Evolutionary conservation across 2,888 invertebrate species (phyloP).

Genomic region (Epistrophella euchroma): DNA sequence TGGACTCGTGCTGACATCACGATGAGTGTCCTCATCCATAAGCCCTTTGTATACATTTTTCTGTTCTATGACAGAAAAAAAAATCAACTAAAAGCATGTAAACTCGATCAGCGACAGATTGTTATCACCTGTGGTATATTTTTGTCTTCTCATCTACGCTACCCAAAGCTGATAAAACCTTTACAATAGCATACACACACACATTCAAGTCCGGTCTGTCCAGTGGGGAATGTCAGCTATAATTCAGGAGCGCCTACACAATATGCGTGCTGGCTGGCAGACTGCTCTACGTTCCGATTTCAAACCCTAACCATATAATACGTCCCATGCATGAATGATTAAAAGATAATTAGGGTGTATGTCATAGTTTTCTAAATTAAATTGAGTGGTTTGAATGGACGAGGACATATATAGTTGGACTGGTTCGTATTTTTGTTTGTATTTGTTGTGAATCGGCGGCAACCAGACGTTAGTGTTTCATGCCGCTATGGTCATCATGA

Average conservation of each 20-base stretch:
- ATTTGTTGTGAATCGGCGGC: conserved; percentile 38
- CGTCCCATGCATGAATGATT: conserved; percentile 71
- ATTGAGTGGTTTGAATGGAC: conserved; percentile 70
- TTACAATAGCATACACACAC: conserved; percentile 39
- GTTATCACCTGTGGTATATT: conserved; percentile 66
- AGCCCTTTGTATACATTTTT: conserved; percentile 7
- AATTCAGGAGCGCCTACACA: conserved; percentile 41
- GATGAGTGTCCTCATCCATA: conserved; percentile 45
- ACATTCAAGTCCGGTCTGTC: conserved; percentile 2
- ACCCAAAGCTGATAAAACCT: conserved; percentile 48
- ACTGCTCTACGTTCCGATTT: conserved; percentile 16
- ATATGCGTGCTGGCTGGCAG: conserved; percentile 16
- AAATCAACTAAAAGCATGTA: conserved; percentile 70
- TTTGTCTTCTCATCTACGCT: conserved; percentile 37
- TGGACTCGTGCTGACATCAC: conserved; percentile 44
- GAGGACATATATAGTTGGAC: conserved; percentile 27
- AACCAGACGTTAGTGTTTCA: conserved; percentile 59
- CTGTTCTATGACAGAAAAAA: background rate
- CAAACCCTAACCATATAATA: conserved; percentile 42
- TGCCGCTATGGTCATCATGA: conserved; percentile 54
- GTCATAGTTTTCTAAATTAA: conserved; percentile 74
- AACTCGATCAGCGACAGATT: conserved; percentile 71
- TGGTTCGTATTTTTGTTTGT: conserved; percentile 13
- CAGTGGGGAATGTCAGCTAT: conserved; percentile 14
- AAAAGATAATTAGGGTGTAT: conserved; percentile 75